Base-by-base conservation (phyloP, 2,888 invertebrate genomes). In the Ophioninae sp. region DNA sequence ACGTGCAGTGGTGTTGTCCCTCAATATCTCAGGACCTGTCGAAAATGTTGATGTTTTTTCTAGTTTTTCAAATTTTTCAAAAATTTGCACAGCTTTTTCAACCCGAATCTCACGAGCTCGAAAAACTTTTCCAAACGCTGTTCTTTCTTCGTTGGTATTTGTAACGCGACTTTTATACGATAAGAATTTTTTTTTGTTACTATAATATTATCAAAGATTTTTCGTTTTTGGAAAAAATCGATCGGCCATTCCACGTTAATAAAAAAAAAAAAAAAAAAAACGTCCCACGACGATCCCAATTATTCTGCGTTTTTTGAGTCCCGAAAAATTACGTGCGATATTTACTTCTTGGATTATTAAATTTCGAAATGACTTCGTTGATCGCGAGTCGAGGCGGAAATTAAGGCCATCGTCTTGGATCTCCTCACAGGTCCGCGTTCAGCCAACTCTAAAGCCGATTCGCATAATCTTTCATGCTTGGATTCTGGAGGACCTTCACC, bases 261-360 rank as follows among this genome's bases (percentile, higher is more conserved):
- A 50, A 50, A 83, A 83, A 30, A 30, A 30, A 30, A 83, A 83
- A 81, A 50, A 50, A 83, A 83, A 30, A 30, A 30, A 30, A 81
- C 64, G 64, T 83, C 77, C 70, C 21, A 75, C 75, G 83, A 81
- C 80, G 81, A 80, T 83, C 80, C 83, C 30, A 70, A 72, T 30
- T 7, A 41, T 74, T 41, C 17, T 8, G 44, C 17, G 10, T 44
- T 64, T 64, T 79, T 41, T 2, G 20, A 39, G 39, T 2, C 21
- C 21, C 1, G 13, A 56, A n/a, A 74, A 30, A 30, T 1, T 23
- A n/a, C 74, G 50, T 30, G 2, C n/a, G 23, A 61, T 7, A 17
- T 17, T 17, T 23, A 37, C 37, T n/a, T n/a, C 23, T 8, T 23
- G 10, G 39, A 41, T 13, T 10, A 13, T 59, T 59, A 30, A 0